Base-by-base conservation (phyloP, 2,888 invertebrate species). In the Drosophila colorata region DNA sequence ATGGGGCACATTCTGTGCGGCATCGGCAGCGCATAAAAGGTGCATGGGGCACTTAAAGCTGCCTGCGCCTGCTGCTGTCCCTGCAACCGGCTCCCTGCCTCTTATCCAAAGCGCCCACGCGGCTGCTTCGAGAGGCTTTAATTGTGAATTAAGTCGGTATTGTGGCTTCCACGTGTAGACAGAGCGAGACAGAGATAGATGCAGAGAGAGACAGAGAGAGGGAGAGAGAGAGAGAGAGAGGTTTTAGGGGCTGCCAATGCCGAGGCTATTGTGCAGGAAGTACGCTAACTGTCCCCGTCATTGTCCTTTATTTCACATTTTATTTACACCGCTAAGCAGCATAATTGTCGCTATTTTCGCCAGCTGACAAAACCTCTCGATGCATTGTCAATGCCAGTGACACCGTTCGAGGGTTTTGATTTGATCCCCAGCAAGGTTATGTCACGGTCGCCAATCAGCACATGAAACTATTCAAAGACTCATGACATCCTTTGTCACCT, bases 111-210 rank as follows among this genome's bases (percentile, higher is more conserved):
- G 25, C 51, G 8, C 71, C 74, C 65, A 61, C 55, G 67, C 74
- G 77, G 69, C 67, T 70, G 57, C 64, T 67, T 85, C 69, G 80
- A 91, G 91, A 80, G 91, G 89, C 82, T 91, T 91, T 90, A 90
- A 90, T 91, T 91, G 91, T 90, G 88, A 90, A 90, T 90, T 91
- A 90, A 91, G 91, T 83, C 88, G 80, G 89, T 90, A 91, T 90
- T 90, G 91, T 90, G 87, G 74, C 76, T 66, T 68, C 69, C 69
- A 78, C 69, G 74, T 70, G 70, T 69, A 74, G 75, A 69, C 74
- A 69, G 74, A 63, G 41, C 38, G 48, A 9, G 18, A 47, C 20
- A 64, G 37, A 35, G 49, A 40, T 23, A n/a, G 16, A 14, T 4
- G 4, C 4, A 16, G 18, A 33, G 7, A 11, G 20, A 14, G 4